phyloP scores from a whole-genome alignment of 1,140 invertebrate genomes.

The Oscheius sp. region DNA sequence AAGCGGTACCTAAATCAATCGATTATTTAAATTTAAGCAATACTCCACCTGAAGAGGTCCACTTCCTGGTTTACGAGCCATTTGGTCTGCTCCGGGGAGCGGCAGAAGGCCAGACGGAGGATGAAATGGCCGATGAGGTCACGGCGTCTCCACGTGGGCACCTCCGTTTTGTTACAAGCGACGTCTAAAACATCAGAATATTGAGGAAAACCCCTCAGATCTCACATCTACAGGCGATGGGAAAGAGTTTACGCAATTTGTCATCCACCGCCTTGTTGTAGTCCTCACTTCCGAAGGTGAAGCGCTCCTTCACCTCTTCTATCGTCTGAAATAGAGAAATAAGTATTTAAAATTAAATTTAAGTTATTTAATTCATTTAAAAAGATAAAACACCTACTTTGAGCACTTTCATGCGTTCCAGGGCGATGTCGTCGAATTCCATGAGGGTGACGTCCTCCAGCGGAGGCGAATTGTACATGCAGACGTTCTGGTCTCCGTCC shows the following conservation, averaged over 20 bases:
- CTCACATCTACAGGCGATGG: background rate
- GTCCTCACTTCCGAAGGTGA: conserved; percentile 71
- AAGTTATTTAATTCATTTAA: conserved; percentile 1
- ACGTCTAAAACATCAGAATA: background rate
- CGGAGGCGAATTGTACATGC: conserved; percentile 76
- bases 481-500: background rate
- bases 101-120: conserved; percentile 81
- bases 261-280: conserved; percentile 66
- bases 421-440: conserved; percentile 81
- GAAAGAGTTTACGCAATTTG: background rate
- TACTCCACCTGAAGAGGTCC: conserved; percentile 80
- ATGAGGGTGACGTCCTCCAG: conserved; percentile 71
- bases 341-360: background rate
- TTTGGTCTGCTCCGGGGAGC: conserved; percentile 74
- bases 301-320: conserved; percentile 72
- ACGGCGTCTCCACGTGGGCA: background rate
- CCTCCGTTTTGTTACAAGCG: background rate
- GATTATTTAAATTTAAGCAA: background rate
- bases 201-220: background rate
- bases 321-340: conserved; percentile 65
- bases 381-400: conserved; percentile 36
- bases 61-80: conserved; percentile 87
- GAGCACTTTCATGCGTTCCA: conserved; percentile 79
- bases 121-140: conserved; percentile 73
- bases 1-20: background rate